Base-by-base conservation (phyloP, 1,140 invertebrate species). In the Sycobia sp. region DNA sequence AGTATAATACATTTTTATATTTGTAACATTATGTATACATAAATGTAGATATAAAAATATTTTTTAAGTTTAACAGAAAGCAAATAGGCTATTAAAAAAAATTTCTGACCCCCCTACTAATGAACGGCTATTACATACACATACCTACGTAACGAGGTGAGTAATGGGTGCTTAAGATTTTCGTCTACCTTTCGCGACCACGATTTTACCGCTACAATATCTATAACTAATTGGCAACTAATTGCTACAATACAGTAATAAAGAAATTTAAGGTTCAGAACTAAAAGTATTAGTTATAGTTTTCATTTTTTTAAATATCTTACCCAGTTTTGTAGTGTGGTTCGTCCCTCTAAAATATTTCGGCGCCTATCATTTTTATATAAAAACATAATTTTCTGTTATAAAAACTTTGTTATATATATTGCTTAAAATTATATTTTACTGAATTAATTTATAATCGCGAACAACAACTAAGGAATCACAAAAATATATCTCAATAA, bases 91-190 rank as follows among this genome's bases (percentile, higher is more conserved):
- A n/a, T n/a, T n/a, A n/a, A n/a, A n/a, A n/a, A n/a, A n/a, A n/a
- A n/a, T n/a, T n/a, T n/a, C n/a, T n/a, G n/a, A n/a, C n/a, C n/a
- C n/a, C n/a, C n/a, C n/a, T n/a, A n/a, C n/a, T n/a, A n/a, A n/a
- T n/a, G n/a, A n/a, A n/a, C n/a, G n/a, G n/a, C n/a, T n/a, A n/a
- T n/a, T n/a, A n/a, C n/a, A n/a, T n/a, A n/a, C n/a, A n/a, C n/a
- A n/a, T 76, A 88, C 87, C 89, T 74, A 88, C 85, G 74, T 90
- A 90, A 47, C n/a, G 87, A 86, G 8, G 89, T 87, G 54, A 88
- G 79, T 68, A 88, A 86, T 2, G 89, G 89, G 81, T 90, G 86
- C 53, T 83, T 83, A 72, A 88, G 90, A 34, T 88, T 80, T 0
- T 87, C 78, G 75, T 89, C 87, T 1, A 84, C 85, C 60, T 84